Conservation (phyloP, 2,888 invertebrate species). For the Ectemnius lituratus region DNA sequence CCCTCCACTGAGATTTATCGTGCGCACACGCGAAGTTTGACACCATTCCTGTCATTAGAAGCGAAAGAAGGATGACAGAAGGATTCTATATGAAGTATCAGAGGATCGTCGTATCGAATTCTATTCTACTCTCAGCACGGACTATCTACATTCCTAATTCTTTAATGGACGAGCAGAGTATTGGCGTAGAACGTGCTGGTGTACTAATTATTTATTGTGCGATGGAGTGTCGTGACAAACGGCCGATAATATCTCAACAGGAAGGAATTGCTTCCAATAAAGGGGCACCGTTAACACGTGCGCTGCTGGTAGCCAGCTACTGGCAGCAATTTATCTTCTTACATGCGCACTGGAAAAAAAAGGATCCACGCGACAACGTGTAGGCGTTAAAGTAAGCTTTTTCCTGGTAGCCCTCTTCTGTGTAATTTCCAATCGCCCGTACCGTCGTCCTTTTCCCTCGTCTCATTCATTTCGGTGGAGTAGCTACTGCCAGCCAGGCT, state of each 20-base stretch:
- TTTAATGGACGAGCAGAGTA: too few species aligned
- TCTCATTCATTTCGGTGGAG: too few species aligned
- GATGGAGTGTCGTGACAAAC: background rate
- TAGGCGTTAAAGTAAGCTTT: too few species aligned
- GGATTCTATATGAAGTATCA: background rate
- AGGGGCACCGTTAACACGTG: slow-evolving; percentile 7
- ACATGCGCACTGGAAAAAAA: background rate
- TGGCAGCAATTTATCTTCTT: background rate
- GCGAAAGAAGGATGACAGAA: background rate
- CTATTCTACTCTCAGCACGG: background rate
- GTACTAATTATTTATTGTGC: background rate
- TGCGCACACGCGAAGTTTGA: slow-evolving; percentile 19
- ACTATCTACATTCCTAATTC: too few species aligned
- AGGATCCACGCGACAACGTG: background rate
- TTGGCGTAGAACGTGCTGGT: too few species aligned
- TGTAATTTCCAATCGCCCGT: too few species aligned
- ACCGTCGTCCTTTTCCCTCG: too few species aligned
- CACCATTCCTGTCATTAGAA: slow-evolving; percentile 24
- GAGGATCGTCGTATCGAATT: background rate
- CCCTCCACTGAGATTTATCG: slow-evolving; percentile 13
- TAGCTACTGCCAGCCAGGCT: too few species aligned
- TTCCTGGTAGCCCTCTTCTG: too few species aligned
- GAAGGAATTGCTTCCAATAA: slow-evolving; percentile 32
- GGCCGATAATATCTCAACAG: slow-evolving; percentile 13
- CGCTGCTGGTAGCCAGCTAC: background rate